phyloP scores from a whole-genome alignment of 2,113 vertebrate genomes.

The Oncorhynchus tshawytscha region DNA sequence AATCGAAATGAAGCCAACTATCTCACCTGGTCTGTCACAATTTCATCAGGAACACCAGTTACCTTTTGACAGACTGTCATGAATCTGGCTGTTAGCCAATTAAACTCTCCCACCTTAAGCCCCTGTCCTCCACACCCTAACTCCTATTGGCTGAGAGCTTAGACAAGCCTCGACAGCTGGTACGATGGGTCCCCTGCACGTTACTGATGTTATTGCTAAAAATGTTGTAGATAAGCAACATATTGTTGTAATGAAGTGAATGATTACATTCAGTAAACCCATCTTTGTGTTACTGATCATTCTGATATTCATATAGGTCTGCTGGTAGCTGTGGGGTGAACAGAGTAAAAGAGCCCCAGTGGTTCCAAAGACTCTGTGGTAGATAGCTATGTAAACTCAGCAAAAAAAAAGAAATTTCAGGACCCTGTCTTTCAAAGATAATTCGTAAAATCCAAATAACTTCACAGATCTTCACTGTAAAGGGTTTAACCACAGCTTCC shows the following conservation, averaged over 20 bases:
- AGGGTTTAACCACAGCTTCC: no score
- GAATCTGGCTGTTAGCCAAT: slow-evolving; percentile 12
- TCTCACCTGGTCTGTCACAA: neutral
- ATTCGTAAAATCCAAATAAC: no score
- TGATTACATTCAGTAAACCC: slow-evolving; percentile 5
- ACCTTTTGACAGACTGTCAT: neutral
- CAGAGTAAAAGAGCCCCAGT: neutral
- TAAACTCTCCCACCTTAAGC: neutral
- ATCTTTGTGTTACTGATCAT: neutral
- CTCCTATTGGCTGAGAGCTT: slow-evolving; percentile 41
- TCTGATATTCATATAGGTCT: neutral
- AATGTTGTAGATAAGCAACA: neutral
- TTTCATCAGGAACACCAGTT: neutral
- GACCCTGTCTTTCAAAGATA: no score
- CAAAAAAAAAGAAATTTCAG: no score
- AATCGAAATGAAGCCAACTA: neutral
- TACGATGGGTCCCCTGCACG: slow-evolving; percentile 10
- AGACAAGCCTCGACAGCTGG: slow-evolving; percentile 30
- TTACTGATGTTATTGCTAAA: slow-evolving; percentile 9
- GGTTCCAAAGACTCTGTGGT: neutral
- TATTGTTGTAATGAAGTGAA: slow-evolving; percentile 3
- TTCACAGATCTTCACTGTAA: no score
- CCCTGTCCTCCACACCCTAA: slow-evolving; percentile 8
- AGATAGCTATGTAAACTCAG: no score
- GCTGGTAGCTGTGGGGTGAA: neutral